These are phyloP conservation scores for Apantesis nais DNA, from an alignment of 2,888 invertebrate genomes.

Conservation along the genomic window DNA sequence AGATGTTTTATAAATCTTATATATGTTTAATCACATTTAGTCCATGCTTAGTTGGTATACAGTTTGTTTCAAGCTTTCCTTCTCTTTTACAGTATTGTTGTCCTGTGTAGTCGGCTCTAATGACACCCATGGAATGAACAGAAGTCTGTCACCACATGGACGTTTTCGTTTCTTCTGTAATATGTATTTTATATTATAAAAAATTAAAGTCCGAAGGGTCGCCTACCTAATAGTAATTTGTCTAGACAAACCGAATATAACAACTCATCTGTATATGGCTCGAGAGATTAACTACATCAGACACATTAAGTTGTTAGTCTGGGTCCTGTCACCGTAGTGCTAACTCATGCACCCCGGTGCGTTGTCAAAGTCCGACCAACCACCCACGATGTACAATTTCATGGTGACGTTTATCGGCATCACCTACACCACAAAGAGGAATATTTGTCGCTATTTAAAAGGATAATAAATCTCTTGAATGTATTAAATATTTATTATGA, in stretches of 20 bases:
- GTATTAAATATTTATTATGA: conserved; percentile 1
- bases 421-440: conserved; percentile 44
- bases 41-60: no score
- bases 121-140: no score
- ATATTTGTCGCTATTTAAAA: conserved; percentile 40
- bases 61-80: no score
- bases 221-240: conserved; percentile 16
- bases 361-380: conserved; percentile 52
- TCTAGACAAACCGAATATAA: conserved; percentile 25
- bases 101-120: no score
- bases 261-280: conserved; percentile 17
- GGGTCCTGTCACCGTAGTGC: conserved; percentile 57
- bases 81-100: no score
- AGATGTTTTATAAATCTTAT: no score
- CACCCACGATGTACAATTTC: conserved; percentile 59
- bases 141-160: no score
- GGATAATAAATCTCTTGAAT: conserved; percentile 3
- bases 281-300: conserved; percentile 39
- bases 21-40: no score
- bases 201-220: neutral
- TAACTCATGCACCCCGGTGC: conserved; percentile 60
- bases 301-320: conserved; percentile 55
- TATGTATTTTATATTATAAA: no score
- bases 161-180: no score
- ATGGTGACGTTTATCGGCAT: conserved; percentile 46